Evolutionary conservation across 2,797 vertebrate genomes (phyloP), one percentile per base, ranked within the genome.

Genomic region (Halcyon badia): DNA sequence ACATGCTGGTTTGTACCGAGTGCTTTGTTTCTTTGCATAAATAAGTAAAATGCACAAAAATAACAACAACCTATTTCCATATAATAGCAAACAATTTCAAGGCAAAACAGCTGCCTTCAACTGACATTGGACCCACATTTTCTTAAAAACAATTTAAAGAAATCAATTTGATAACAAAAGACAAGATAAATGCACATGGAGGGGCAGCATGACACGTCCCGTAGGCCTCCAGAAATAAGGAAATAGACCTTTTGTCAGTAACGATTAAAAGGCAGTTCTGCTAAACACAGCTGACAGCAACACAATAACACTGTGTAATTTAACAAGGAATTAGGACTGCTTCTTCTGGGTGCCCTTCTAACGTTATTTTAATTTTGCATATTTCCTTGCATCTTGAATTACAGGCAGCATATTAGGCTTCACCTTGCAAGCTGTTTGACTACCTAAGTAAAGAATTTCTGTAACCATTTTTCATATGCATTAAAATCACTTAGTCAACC

Each of bases 361-460:
- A 79, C 49, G 73, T 85, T 89, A 80, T 90, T 96, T 97, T 90
- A 90, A 92, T 94, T 96, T 92, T 70, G 51, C 42, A 85, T 66
- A 79, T 89, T 92, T 91, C 71, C 56, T 66, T 75, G 41, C 49
- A 79, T 44, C 24, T 31, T 92, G 37, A 95, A 93, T 96, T 94
- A 89, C 5, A 94, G 85, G 58, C 48, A 90, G 72, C 49, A 46
- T 71, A 88, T 90, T 83, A 83, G 8, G 9, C 12, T 95, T 94
- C 69, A 44, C 92, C 31, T 41, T 87, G 9, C 49, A 92, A 81
- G 25, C 14, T 95, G 61, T 85, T 92, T 95, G 54, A 71, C 41
- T 4, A 64, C 8, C 33, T 81, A 75, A 90, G 39, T 35, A 69
- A 68, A 73, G 46, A 37, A 6, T 31, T 71, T 31, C 39, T 42